phyloP scores from a whole-genome alignment of 1,140 invertebrate genomes.

The Leptestheria dahalacensis region DNA sequence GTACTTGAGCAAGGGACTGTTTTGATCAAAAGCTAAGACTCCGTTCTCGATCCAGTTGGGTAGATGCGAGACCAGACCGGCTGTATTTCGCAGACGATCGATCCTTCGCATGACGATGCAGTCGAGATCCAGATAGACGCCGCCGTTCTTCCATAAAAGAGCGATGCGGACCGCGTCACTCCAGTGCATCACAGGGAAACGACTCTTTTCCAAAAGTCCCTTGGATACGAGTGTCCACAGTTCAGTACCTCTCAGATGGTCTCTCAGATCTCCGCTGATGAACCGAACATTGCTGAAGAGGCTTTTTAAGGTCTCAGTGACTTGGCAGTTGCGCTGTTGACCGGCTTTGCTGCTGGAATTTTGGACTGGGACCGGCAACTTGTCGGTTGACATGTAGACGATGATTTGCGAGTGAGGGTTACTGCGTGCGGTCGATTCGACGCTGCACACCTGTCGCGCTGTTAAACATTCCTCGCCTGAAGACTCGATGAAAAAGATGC shows the following conservation, averaged over 20 bases:
- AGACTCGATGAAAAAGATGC: conserved; percentile 5
- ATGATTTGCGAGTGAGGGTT: conserved; percentile 41
- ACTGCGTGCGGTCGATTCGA: conserved; percentile 45
- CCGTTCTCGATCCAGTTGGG: conserved; percentile 5
- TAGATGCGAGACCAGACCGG: background rate
- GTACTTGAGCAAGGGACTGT: conserved; percentile 1
- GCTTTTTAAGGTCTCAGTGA: background rate
- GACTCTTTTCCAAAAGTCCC: conserved; percentile 19
- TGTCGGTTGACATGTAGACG: conserved; percentile 26
- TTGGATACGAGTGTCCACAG: background rate
- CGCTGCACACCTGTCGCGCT: conserved; percentile 42
- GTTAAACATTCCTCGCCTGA: background rate
- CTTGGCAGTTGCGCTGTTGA: background rate
- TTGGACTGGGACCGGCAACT: background rate
- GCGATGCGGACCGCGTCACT: conserved; percentile 9
- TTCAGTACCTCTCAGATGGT: background rate
- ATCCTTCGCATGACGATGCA: background rate
- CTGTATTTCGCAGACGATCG: conserved; percentile 1
- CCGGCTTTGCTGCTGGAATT: background rate
- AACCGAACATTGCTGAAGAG: background rate
- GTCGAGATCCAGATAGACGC: conserved; percentile 10
- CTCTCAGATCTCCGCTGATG: background rate
- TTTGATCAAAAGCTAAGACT: background rate
- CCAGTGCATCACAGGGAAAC: conserved; percentile 3
- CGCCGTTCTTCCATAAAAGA: conserved; percentile 5